Conservation (phyloP, 1,140 invertebrate genomes). For the Papilio polytes region DNA sequence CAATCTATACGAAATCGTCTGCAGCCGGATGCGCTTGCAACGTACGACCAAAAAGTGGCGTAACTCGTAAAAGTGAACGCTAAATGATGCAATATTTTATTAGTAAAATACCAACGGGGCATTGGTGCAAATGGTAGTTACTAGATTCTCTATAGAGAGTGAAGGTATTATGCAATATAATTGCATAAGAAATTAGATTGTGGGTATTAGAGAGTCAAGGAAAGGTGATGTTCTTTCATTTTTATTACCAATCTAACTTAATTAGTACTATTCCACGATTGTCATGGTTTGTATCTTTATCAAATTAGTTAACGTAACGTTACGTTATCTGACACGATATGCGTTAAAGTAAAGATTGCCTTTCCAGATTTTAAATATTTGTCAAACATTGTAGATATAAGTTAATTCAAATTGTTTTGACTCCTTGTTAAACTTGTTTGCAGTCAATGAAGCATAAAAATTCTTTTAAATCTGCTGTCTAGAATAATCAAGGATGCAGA, state of each 20-base stretch:
- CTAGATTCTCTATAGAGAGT: slow-evolving; percentile 33
- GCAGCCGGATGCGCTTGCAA: slow-evolving; percentile 77
- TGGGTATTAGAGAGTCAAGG: slow-evolving; percentile 1
- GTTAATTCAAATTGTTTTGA: background rate
- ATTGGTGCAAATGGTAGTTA: slow-evolving; percentile 43
- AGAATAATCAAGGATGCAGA: background rate
- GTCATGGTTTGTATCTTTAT: background rate
- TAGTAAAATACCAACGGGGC: slow-evolving; percentile 66
- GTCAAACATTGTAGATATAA: background rate
- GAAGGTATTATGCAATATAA: slow-evolving; percentile 28
- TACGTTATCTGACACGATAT: background rate
- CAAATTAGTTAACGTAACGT: background rate
- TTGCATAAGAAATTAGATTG: slow-evolving; percentile 31
- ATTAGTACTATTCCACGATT: background rate
- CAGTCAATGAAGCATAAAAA: background rate
- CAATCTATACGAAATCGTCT: slow-evolving; percentile 40
- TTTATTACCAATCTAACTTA: slow-evolving; percentile 2
- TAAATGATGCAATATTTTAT: slow-evolving; percentile 77
- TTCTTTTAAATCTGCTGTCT: background rate
- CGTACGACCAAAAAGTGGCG: slow-evolving; percentile 74
- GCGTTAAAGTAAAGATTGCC: background rate
- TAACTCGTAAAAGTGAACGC: slow-evolving; percentile 78
- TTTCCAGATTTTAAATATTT: background rate
- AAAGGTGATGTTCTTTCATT: background rate
- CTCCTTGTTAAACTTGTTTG: background rate